Base-by-base conservation (phyloP, 2,888 invertebrate genomes). In the Aspidiotus destructor region DNA sequence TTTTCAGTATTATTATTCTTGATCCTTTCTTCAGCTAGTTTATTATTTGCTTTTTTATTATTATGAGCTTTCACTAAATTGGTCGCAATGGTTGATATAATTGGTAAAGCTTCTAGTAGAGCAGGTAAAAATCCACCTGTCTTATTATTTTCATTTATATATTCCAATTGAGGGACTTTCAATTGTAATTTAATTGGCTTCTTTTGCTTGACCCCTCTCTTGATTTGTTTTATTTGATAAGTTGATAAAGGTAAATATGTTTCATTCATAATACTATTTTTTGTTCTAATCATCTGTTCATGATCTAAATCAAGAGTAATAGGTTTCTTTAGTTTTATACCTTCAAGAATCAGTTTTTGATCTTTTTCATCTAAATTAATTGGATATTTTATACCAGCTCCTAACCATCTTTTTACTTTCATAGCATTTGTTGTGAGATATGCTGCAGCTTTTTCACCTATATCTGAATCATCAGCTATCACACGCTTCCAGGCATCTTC, bases 401-500 rank as follows among this genome's bases (percentile, higher is more conserved):
- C 70, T 10, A 70, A 13, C 40, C 9, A 41, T 68, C 8, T n/a
- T 69, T 70, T 70, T n/a, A 17, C 53, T 60, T 70, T 70, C 70
- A 70, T 71, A 52, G 65, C 44, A 17, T 60, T 65, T 41, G 68
- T 62, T 42, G 62, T 62, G 28, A 42, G 53, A 15, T 54, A 61
- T 9, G 71, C 70, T 40, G 58, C 42, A 10, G 52, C 28, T 40
- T 61, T 57, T 67, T 71, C 71, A 13, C 61, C 58, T 41, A 71
- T 40, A 53, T 17, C 52, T 40, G 71, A 48, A 54, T 71, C 71
- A 16, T 53, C 48, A 68, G 71, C 68, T 17, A 17, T 58, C 11
- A 70, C 64, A n/a, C 71, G 16, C 65, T 70, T 55, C 71, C 71
- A 71, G 52, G 71, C 70, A 41, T 53, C 58, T 28, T 60, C 65